phyloP scores from a whole-genome alignment of 2,888 invertebrate species.

The Branchellion lobata region DNA sequence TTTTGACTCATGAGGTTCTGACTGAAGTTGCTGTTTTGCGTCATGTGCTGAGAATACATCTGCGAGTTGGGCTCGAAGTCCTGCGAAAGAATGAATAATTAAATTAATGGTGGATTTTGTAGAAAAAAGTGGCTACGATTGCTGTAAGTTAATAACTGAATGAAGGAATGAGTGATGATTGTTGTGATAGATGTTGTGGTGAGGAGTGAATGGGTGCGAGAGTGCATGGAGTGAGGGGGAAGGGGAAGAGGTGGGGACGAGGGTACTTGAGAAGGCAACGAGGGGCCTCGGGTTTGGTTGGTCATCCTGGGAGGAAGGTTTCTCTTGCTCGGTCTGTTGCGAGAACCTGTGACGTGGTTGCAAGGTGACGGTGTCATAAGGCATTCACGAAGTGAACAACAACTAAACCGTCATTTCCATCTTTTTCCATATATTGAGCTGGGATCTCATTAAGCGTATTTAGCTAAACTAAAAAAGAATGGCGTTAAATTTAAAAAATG shows the following conservation, averaged over 20 bases:
- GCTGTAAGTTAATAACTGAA: neutral
- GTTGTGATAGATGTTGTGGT: no score
- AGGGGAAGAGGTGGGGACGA: neutral
- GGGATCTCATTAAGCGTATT: no score
- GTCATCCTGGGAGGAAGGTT: constrained; percentile 4
- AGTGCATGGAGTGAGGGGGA: neutral
- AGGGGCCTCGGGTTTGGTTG: neutral
- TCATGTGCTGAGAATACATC: constrained; percentile 36
- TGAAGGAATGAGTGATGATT: neutral
- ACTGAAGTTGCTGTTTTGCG: constrained; percentile 56
- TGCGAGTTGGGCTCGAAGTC: constrained; percentile 28
- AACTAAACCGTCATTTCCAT: no score
- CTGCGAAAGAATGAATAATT: no score
- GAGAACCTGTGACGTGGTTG: neutral
- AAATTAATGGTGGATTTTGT: no score
- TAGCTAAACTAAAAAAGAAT: no score
- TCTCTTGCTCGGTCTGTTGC: neutral
- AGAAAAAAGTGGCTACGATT: no score
- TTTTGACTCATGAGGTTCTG: constrained; percentile 62
- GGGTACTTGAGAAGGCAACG: neutral
- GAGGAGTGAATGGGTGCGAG: no score
- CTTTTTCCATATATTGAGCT: no score
- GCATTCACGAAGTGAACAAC: no score
- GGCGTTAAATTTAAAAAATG: no score
- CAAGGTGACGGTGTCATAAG: no score